phyloP scores from a whole-genome alignment of 1,140 invertebrate genomes.

The Gryon sp. region DNA sequence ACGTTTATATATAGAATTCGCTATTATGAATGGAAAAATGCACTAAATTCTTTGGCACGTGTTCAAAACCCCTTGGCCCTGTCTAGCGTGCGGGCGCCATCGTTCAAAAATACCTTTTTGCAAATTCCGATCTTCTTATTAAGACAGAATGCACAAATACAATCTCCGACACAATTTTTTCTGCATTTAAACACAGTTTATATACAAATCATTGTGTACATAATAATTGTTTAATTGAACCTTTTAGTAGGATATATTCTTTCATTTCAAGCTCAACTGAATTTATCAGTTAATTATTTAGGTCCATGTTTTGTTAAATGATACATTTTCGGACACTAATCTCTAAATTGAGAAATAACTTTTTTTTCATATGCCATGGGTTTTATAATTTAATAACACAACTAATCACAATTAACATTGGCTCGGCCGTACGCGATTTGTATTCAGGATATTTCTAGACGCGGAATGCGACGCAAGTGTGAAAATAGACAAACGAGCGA shows the following conservation, averaged over 20 bases:
- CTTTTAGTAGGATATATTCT: no score
- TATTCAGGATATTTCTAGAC: slow-evolving; percentile 63
- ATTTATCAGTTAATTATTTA: no score
- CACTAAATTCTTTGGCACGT: slow-evolving; percentile 69
- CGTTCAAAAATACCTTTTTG: slow-evolving; percentile 51
- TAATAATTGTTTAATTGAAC: neutral
- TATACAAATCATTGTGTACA: no score
- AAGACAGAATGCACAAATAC: slow-evolving; percentile 31
- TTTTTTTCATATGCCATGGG: no score
- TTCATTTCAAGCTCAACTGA: no score
- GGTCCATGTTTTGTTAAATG: no score
- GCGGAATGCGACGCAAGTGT: slow-evolving; percentile 64
- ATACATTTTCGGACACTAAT: no score
- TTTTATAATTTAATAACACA: no score
- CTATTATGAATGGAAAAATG: slow-evolving; percentile 78
- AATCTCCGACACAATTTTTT: no score
- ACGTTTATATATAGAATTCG: slow-evolving; percentile 66
- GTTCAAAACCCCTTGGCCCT: slow-evolving; percentile 67
- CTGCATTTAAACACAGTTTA: no score
- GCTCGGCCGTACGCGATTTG: slow-evolving; percentile 24
- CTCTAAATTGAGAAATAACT: no score
- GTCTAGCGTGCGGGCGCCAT: slow-evolving; percentile 66
- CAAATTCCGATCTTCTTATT: slow-evolving; percentile 51
- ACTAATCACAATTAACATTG: slow-evolving; percentile 15
- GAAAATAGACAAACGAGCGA: slow-evolving; percentile 71